A percentile compares a stretch with the other conserved stretches of the same genome.
These are phyloP conservation scores for Pyrgus malvae DNA, from an alignment of 2,888 invertebrate species.

Conservation along the genomic window DNA sequence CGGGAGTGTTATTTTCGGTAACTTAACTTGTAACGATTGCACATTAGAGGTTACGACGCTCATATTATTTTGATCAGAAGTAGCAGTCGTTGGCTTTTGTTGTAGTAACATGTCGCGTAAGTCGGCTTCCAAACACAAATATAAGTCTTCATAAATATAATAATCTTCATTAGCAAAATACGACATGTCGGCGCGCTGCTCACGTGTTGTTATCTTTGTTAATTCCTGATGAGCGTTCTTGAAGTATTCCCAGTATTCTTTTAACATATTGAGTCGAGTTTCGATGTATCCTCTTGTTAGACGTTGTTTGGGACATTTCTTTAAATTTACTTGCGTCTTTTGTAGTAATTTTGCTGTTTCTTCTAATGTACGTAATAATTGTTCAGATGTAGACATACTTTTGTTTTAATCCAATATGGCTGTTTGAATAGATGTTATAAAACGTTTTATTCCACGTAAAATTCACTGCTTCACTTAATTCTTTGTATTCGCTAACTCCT, in stretches of 20 bases:
- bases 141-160: not conserved
- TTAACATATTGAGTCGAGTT: not conserved
- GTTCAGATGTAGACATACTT: not conserved
- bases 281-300: not conserved
- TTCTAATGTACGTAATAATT: not conserved
- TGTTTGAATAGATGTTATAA: not conserved
- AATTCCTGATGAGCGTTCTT: not conserved
- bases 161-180: constrained; percentile 5
- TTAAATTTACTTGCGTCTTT: not conserved
- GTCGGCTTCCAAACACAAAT: not conserved
- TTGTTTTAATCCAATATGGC: not conserved
- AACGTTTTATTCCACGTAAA: not conserved
- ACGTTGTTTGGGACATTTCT: not conserved
- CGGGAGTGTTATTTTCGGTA: constrained; percentile 10
- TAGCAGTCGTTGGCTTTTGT: not conserved
- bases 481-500: too few relatives aligned
- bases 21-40: not conserved
- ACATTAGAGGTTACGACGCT: not conserved
- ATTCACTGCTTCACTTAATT: too few relatives aligned
- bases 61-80: not conserved
- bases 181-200: not conserved
- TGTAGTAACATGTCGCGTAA: not conserved
- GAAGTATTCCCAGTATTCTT: not conserved
- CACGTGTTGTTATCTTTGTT: not conserved
- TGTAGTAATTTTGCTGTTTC: not conserved